Base-by-base conservation (phyloP, 2,113 vertebrate species). In the Ranitomeya variabilis region DNA sequence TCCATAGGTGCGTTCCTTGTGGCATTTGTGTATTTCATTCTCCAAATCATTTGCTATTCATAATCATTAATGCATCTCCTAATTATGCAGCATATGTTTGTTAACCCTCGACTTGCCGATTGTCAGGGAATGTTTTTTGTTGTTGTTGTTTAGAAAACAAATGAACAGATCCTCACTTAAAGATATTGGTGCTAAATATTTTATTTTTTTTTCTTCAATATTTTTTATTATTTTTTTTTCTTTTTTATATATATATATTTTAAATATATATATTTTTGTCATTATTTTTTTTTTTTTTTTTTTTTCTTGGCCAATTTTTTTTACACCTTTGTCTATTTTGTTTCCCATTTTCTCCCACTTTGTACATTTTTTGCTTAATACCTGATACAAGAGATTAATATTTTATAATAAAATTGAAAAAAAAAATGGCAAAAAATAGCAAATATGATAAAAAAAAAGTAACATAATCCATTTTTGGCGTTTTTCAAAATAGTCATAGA, bases 21-120 rank as follows among this genome's bases (percentile, higher is more conserved):
- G 91, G 93, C 93, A 83, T 88, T 88, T 92, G 93, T 89, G 91
- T 92, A 92, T 94, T 94, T 90, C 92, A 92, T 93, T 92, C 93
- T 92, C 92, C 91, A 91, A 94, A 94, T 93, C 92, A 92, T 94
- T 95, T 95, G 93, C 94, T 95, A 94, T 96, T 95, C 94, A 93
- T 95, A 93, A 94, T 95, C 95, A 94, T 96, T 96, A 96, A 96
- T 95, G 95, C 95, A 94, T 93, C 94, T 94, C 94, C 95, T 96
- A 97, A 97, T 96, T 96, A 96, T 95, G 90, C 94, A 93, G 94
- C 95, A 95, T 95, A 95, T 95, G 95, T 94, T 94, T 90, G 92
- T 96, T 95, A 96, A 96, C 95, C 91, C 87, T 94, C 93, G 92
- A 91, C 0, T 2, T 52, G 91, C 95, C 26, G 0, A 79, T 10